phyloP scores from a whole-genome alignment of 2,113 vertebrate genomes.

The Ceratotherium simum region DNA sequence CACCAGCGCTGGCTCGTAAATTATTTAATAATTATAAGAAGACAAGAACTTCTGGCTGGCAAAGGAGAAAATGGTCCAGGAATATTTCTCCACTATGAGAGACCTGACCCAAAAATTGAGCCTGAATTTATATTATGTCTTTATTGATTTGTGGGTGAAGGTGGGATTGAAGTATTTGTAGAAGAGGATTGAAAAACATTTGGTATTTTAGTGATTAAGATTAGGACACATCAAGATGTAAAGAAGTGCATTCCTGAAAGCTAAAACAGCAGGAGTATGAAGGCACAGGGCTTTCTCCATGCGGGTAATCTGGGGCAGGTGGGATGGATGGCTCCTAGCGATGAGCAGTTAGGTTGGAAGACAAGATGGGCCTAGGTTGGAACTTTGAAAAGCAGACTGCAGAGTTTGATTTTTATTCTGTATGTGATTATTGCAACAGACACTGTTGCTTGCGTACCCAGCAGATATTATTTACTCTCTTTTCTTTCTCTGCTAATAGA shows the following conservation, averaged over 20 bases:
- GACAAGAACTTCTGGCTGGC: not conserved
- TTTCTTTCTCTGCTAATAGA: not conserved
- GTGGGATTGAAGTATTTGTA: not conserved
- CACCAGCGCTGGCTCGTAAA: too few relatives aligned
- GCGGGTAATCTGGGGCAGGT: too few relatives aligned
- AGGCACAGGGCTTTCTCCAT: not conserved
- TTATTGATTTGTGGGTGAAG: not conserved
- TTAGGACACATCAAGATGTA: not conserved
- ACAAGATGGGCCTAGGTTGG: not conserved
- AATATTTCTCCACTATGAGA: not conserved
- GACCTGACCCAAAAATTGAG: not conserved
- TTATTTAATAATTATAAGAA: not conserved
- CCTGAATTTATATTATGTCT: not conserved
- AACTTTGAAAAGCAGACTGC: not conserved
- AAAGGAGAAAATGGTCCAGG: not conserved
- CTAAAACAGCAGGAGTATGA: not conserved
- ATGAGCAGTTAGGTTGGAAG: not conserved
- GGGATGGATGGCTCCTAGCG: accelerated
- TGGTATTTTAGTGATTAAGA: not conserved
- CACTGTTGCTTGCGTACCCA: not conserved
- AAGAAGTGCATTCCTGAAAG: not conserved
- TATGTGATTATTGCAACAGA: not conserved
- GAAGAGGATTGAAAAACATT: not conserved
- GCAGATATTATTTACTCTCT: not conserved
- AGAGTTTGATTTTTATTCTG: not conserved